Percentiles rank a stretch among this genome's conserved stretches.
Conservation (phyloP, 2,888 invertebrate genomes). For the Phyto melanocephala region DNA sequence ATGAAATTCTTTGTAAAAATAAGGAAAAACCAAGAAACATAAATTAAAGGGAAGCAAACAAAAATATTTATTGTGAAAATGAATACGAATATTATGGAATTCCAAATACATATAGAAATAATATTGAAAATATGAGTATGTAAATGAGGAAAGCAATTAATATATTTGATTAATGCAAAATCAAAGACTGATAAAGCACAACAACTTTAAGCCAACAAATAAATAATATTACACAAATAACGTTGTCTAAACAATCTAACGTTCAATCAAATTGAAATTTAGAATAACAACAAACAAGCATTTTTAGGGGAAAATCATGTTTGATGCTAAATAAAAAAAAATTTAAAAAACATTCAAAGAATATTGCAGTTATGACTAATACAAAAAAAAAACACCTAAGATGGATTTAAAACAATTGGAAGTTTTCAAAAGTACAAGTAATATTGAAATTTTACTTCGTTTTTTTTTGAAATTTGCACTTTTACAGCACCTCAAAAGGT, state of each 20-base stretch:
- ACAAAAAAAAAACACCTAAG: not conserved
- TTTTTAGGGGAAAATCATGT: conserved; percentile 12
- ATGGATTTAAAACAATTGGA: conserved; percentile 21
- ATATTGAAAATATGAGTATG: not conserved
- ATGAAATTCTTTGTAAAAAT: not conserved
- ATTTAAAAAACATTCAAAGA: not conserved
- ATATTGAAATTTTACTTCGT: too few species aligned
- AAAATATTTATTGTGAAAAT: not conserved
- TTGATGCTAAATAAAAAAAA: conserved; percentile 1
- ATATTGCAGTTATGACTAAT: not conserved
- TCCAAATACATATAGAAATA: too few species aligned
- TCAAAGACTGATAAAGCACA: conserved; percentile 64
- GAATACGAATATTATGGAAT: too few species aligned
- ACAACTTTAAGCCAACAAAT: conserved; percentile 51
- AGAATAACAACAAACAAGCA: conserved; percentile 47
- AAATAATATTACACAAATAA: conserved; percentile 62
- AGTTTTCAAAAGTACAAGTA: too few species aligned
- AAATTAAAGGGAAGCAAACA: conserved; percentile 38
- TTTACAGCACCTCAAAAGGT: too few species aligned
- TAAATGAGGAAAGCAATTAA: conserved; percentile 42
- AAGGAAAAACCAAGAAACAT: conserved; percentile 1
- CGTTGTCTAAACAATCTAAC: conserved; percentile 52
- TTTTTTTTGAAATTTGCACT: too few species aligned
- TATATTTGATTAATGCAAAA: conserved; percentile 23
- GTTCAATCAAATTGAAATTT: conserved; percentile 18